Base-by-base conservation (phyloP, 2,888 invertebrate species). In the Sarcophaga subvicina region DNA sequence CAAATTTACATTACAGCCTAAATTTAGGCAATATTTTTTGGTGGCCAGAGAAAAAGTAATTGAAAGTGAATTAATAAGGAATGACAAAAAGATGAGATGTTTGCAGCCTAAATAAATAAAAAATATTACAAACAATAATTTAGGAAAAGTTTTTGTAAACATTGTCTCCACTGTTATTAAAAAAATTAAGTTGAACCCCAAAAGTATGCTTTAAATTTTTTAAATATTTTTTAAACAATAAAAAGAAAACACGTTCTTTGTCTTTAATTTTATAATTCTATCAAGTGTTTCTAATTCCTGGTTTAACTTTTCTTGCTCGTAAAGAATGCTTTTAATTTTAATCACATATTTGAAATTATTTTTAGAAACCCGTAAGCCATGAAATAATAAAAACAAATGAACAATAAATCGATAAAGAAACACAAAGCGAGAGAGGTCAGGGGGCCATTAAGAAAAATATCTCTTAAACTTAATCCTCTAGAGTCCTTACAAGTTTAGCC, bases 301-400 rank as follows among this genome's bases (percentile, higher is more conserved):
- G 37, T 37, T 37, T 37, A 8, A 37, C 2, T 37, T 8, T 37
- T 37, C n/a, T 10, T 10, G 37, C 37, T 2, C 2, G 2, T 37
- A 37, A 37, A 37, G 37, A 10, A 37, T 37, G 37, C 37, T 37
- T 37, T 37, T 37, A 37, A 37, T 37, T 37, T 37, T 37, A 37
- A 37, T 37, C 37, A 37, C 37, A 37, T 37, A 37, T 37, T 37
- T 37, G 0, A 10, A 37, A 37, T 37, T 37, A 37, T 37, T 8
- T 37, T 37, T 37, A 17, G 45, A 45, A 8, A 67, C 11, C 11
- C 20, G 11, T n/a, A 69, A 25, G 17, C 8, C 25, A 54, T 25
- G 6, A 49, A 22, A 8, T 10, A 70, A 47, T 25, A 22, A 70
- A 25, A 69, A 82, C 64, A 82, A 76, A 82, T 76, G 70, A 63